Conservation (phyloP, 2,113 vertebrate species). For the Kryptolebias marmoratus region DNA sequence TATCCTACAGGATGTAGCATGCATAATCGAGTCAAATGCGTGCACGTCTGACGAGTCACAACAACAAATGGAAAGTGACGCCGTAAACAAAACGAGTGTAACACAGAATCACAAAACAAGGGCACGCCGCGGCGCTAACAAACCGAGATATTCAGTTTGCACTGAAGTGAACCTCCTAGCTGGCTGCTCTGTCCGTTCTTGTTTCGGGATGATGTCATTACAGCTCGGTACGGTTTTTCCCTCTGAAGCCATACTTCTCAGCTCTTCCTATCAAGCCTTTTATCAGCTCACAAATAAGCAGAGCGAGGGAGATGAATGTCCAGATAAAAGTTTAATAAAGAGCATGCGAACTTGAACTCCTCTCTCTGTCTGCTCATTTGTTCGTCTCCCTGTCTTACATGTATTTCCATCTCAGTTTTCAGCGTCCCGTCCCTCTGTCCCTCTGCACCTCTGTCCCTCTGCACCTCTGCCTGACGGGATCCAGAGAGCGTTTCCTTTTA, state of each 20-base stretch:
- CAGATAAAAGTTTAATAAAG: constrained; percentile 7
- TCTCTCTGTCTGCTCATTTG: constrained; percentile 2
- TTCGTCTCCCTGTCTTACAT: constrained; percentile 1
- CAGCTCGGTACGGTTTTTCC: background rate
- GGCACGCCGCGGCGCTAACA: constrained; percentile 30
- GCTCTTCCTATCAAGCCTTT: constrained; percentile 18
- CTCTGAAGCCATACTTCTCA: constrained; percentile 10
- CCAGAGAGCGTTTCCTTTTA: too few species aligned
- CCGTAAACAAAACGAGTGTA: background rate
- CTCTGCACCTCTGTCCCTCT: constrained; percentile 24
- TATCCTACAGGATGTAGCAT: constrained; percentile 3
- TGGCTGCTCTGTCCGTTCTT: constrained; percentile 4
- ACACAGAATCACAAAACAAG: constrained; percentile 7
- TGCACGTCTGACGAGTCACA: constrained; percentile 14
- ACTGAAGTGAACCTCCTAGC: constrained; percentile 10
- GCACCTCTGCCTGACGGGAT: background rate
- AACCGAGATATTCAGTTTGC: constrained; percentile 4
- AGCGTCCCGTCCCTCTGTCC: constrained; percentile 10
- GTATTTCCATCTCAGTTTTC: background rate
- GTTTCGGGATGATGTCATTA: constrained; percentile 17
- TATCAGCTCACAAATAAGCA: constrained; percentile 12
- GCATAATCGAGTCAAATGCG: constrained; percentile 40
- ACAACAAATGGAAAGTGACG: constrained; percentile 4
- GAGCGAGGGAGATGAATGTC: constrained; percentile 26
- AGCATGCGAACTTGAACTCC: background rate